Base-by-base conservation (phyloP, 2,888 invertebrate species). In the Ganaspis brasiliensis region DNA sequence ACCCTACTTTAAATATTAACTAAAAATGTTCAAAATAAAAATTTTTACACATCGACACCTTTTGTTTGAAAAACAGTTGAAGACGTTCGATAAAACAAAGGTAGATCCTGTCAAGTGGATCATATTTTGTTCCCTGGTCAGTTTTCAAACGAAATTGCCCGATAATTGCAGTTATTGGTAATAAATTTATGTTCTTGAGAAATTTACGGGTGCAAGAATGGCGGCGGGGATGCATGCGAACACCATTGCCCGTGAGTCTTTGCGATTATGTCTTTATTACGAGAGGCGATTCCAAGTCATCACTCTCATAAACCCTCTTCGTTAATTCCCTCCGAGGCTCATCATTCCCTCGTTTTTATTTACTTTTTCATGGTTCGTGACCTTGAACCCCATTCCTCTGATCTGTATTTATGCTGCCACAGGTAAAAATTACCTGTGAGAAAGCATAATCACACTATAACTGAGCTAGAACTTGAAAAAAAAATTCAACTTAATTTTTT, bases 201-300 rank as follows among this genome's bases (percentile, higher is more conserved):
- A 80, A 80, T 80, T 80, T 75, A 63, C 61, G 61, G 78, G 75
- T 79, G 31, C 72, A 67, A 55, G 63, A 63, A 63, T 63, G 57
- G 72, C 72, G 49, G 24, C 21, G 52, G 45, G 21, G 67, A 75
- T 74, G 75, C 78, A 74, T 72, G 73, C 63, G 74, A 76, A 73
- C 73, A 31, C 73, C 24, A 45, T n/a, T n/a, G n/a, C 52, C 71
- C 67, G 78, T 61, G 74, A 74, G 73, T 79, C 52, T 67, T 75
- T 61, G 72, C 75, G 77, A 79, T 83, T 79, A 76, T 74, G 75
- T 72, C 74, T 78, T 73, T 79, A 73, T 73, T 74, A 57, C 26
- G n/a, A 76, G 49, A 35, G 21, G 40, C 73, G 74, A 78, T 77
- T 82, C 63, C 67, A 77, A 82, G 79, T 79, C 79, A 81, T 81